phyloP scores from a whole-genome alignment of 2,797 vertebrate species.

The Danio choprae region DNA sequence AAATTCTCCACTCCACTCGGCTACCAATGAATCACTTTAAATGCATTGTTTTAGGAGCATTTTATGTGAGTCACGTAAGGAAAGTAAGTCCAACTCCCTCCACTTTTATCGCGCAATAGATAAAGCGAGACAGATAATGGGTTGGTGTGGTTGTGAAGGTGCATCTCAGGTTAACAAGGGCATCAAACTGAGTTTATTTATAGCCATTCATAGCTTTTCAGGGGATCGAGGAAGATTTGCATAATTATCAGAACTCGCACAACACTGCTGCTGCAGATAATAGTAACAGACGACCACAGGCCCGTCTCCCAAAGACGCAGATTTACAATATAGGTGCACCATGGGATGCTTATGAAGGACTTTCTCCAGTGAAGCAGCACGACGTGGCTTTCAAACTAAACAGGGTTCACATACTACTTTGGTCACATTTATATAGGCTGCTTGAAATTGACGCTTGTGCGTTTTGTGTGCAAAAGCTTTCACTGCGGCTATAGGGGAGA shows the following conservation, averaged over 20 bases:
- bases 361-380: not conserved
- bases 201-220: slow-evolving; percentile 15
- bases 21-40: slow-evolving; percentile 46
- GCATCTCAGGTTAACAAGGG: slow-evolving; percentile 24
- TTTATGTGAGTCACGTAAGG: slow-evolving; percentile 45
- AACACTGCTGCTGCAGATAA: slow-evolving; percentile 24
- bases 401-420: not conserved
- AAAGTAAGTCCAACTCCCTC: slow-evolving; percentile 18
- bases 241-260: slow-evolving; percentile 42
- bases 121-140: slow-evolving; percentile 6
- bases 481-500: not conserved
- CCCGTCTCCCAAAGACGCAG: not conserved
- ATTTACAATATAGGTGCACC: slow-evolving; percentile 12
- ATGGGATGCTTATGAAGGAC: not conserved
- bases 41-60: slow-evolving; percentile 49
- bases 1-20: not conserved
- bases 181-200: slow-evolving; percentile 14
- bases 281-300: not conserved
- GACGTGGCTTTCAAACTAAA: not conserved
- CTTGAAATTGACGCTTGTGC: not conserved
- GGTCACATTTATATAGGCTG: not conserved
- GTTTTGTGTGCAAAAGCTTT: not conserved
- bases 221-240: slow-evolving; percentile 41
- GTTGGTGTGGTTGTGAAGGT: not conserved
- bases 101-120: slow-evolving; percentile 36